Evolutionary conservation across 2,888 invertebrate species (phyloP), one percentile per base, ranked within the genome.

Genomic region (Tetranychus truncatus): DNA sequence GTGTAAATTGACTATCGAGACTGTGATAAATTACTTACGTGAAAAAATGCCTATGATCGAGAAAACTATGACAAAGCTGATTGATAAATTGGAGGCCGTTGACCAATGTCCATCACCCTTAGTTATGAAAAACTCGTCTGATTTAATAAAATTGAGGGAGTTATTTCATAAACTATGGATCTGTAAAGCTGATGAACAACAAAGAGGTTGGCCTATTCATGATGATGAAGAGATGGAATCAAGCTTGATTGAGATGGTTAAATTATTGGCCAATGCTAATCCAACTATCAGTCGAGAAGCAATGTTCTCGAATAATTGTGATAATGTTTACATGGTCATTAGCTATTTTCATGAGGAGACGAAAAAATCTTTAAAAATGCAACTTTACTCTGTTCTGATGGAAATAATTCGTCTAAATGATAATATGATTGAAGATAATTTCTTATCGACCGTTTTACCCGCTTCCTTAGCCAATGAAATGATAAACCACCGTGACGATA

Each of bases 311-410:
- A 90, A 93, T 82, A 88, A 90, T 77, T 95, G 92, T 81, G 88
- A 88, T 77, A 90, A 89, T 79, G 89, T 95, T 24, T 88, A 89
- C 69, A 89, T 90, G 75, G 85, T 96, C 76, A 91, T 93, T 75
- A 90, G 92, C 81, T 95, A 93, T 85, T 95, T 95, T 83, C 95
- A 95, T 85, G 95, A 95, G 95, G 95, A 95, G 83, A 88, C 90
- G 0, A 75, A 74, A 45, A 46, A 72, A 18, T 74, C 74, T 18
- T 66, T 77, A 34, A 73, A 77, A 65, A 73, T 77, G 74, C 74
- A 75, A 66, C 75, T 78, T 34, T 74, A 76, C 15, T 45, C 72
- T 8, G 75, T 77, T 4, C 73, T 77, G 5, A 66, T 77, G 24
- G 66, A 75, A 75, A 65, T 71, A 9, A 75, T 71, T 4, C 71